These are phyloP conservation scores for Lysiphlebus fabarum DNA, from an alignment of 1,140 invertebrate genomes.

Conservation along the genomic window DNA sequence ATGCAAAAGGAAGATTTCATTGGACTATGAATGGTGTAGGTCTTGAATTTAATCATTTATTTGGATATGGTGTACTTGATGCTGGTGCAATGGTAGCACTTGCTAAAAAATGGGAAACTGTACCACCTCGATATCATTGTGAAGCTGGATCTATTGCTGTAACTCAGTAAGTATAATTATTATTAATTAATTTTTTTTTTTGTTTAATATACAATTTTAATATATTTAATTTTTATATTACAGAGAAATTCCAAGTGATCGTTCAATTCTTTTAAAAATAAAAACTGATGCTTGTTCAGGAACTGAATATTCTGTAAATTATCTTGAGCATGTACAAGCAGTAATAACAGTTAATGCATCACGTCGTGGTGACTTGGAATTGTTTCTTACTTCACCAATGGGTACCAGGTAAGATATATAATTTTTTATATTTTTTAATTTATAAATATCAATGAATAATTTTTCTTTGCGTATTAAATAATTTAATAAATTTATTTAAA, in stretches of 20 bases:
- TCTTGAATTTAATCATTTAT: conserved; percentile 98
- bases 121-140: conserved; percentile 95
- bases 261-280: conserved; percentile 81
- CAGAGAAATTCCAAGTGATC: conserved; percentile 78
- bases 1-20: conserved; percentile 92
- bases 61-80: conserved; percentile 97
- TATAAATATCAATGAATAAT: no score
- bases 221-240: conserved; percentile 29
- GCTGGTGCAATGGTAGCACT: conserved; percentile 97
- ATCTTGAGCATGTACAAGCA: conserved; percentile 97
- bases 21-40: conserved; percentile 99
- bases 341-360: conserved; percentile 91
- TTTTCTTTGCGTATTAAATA: no score
- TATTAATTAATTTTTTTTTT: background rate
- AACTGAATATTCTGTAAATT: conserved; percentile 89
- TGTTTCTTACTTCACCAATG: conserved; percentile 96
- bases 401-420: conserved; percentile 96
- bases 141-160: conserved; percentile 82
- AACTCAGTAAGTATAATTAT: conserved; percentile 69
- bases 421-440: no score
- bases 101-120: conserved; percentile 92
- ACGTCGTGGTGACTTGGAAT: conserved; percentile 87
- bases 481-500: no score
- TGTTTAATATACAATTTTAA: background rate
- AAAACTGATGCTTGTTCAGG: conserved; percentile 89